Conservation (phyloP, 2,113 vertebrate species). For the Oreotrochilus melanogaster region DNA sequence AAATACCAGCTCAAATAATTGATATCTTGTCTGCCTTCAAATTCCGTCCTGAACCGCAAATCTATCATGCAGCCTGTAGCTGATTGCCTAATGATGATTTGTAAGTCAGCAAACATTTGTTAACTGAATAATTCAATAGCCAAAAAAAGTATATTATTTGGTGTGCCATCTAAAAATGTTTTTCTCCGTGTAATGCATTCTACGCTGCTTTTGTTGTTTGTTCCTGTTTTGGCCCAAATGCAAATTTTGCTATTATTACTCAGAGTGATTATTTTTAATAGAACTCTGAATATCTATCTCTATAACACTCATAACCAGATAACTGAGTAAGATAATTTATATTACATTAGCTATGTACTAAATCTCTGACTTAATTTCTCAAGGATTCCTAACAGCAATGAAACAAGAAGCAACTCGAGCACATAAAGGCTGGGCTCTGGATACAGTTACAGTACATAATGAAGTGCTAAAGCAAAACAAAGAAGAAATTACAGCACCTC, state of each 20-base stretch:
- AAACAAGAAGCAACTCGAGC: conserved; percentile 81
- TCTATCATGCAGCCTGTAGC: not conserved
- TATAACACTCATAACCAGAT: not conserved
- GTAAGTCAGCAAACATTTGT: not conserved
- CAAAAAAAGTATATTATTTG: not conserved
- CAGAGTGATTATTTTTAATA: not conserved
- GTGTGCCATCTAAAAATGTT: not conserved
- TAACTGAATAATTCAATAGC: not conserved
- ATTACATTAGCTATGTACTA: not conserved
- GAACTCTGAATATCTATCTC: not conserved
- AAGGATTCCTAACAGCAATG: conserved; percentile 84
- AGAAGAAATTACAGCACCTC: conserved; percentile 76
- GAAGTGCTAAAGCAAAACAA: conserved; percentile 77
- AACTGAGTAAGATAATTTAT: not conserved
- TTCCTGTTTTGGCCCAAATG: not conserved
- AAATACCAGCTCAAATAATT: not conserved
- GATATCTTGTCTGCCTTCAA: not conserved
- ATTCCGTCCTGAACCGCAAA: not conserved
- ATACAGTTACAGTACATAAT: conserved; percentile 78
- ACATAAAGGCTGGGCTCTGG: conserved; percentile 84
- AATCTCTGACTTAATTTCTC: conserved; percentile 44
- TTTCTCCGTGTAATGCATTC: not conserved
- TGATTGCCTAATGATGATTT: not conserved
- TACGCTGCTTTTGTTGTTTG: not conserved
- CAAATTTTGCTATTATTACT: not conserved